Evolutionary conservation across 2,888 invertebrate genomes (phyloP), one percentile per base, ranked within the genome.

Genomic region (Oligia strigilis): DNA sequence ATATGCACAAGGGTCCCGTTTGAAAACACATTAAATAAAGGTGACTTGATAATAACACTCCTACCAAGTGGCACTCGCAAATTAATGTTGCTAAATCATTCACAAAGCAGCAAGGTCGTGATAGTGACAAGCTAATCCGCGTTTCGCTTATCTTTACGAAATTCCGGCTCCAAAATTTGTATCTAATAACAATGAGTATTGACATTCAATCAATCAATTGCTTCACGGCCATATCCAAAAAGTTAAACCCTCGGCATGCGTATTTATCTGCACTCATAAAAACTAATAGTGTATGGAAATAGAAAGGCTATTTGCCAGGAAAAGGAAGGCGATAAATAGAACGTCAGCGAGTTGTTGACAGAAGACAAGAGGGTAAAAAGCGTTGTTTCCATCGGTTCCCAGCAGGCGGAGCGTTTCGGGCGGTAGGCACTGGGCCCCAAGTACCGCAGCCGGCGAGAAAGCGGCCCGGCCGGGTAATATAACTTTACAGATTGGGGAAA

Each of bases 331-430:
- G 46, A 1, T 64, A n/a, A 65, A 43, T 11, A 14, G 36, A 66
- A 43, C 17, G 49, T 62, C 17, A 46, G 17, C 43, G 29, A 67
- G 29, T 62, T 36, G 49, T 43, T 64, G 29, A 52, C 14, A 46
- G 80, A 80, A 80, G 55, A 74, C 60, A 74, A 80, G 69, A 76
- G 73, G 73, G 75, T 67, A 78, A 74, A 73, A 76, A 77, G 76
- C 73, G 67, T 58, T 40, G 81, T 58, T 62, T 19, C 14, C 46
- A 69, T 72, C 72, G 49, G 90, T 90, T 90, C 89, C 90, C 87
- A 85, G 79, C 85, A 72, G 84, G 84, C 88, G 88, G 80, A 87
- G 90, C 91, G 90, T 88, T 89, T 85, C 91, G 78, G 79, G 80
- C 85, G 46, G 29, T 19, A 70, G 64, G 62, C 60, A 29, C 49